Base-by-base conservation (phyloP, 2,888 invertebrate species). In the Harpalus rubripes region DNA sequence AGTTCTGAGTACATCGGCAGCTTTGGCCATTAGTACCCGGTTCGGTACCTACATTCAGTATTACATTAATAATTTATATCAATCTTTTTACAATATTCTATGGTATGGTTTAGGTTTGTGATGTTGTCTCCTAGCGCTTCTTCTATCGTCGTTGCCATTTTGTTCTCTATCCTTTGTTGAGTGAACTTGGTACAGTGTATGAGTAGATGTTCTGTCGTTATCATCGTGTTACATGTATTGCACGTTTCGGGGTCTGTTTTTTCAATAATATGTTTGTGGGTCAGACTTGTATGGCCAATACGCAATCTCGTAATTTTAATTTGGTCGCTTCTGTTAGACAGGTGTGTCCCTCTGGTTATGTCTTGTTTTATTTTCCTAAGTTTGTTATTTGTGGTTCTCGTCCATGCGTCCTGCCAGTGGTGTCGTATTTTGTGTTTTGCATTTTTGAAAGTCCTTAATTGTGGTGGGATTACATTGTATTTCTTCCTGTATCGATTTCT, bases 381-480 rank as follows among this genome's bases (percentile, higher is more conserved):
- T 78, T 78, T 78, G 58, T 78, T 78, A 8, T 78, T 78, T 52
- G 22, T 78, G 3, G 56, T 78, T 52, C 41, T 32, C 26, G 26
- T 52, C 52, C 78, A 78, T 58, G 18, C n/a, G 26, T 52, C 41
- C 15, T 74, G 26, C 16, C 52, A 44, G 52, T 58, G 18, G 1
- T 10, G 56, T 56, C 56, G 15, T 18, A 56, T 44, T 15, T 22
- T 44, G 22, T 18, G 52, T 52, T 78, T 78, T 56, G 3, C 22
- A 8, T 56, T 56, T 15, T 78, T 78, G 41, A 10, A 58, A 18
- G 15, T 61, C 61, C 16, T 61, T 18, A 3, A 8, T 61, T 15
- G 61, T 61, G 8, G 18, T 61, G 18, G 61, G 61, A 8, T 6
- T 18, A 61, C 10, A 18, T 61, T 61, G 61, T 61, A 18, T 61